Evolutionary conservation across 2,797 vertebrate genomes (phyloP), one percentile per base, ranked within the genome.

Genomic region (Sebastes hubbsi): DNA sequence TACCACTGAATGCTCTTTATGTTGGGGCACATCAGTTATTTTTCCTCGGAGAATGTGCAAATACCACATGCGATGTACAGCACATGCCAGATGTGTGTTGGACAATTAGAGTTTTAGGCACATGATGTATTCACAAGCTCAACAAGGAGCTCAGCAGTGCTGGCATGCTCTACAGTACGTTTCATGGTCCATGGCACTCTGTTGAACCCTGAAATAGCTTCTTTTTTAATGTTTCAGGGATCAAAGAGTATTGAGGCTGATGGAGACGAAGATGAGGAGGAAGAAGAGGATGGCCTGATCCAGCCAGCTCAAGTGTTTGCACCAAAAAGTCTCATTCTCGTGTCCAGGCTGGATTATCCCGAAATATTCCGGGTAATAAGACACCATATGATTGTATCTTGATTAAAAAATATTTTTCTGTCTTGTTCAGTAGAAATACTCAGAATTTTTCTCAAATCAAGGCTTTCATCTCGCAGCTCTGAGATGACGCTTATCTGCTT

Each of bases 241-340:
- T 93, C 97, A 80, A 99, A 98, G 93, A 94, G 88, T 55, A 95
- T 96, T 38, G 96, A 97, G 83, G 94, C 92, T 22, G 96, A 96
- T 78, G 96, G 94, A 79, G 97, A 97, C 91, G 97, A 96, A 72
- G 97, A 98, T 71, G 95, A 94, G 60, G 92, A 95, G 36, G 91
- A 83, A 24, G 95, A 95, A 75, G 97, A 97, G 46, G 95, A 97
- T 82, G 97, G 97, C 80, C 95, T 99, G 94, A 98, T 99, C 94
- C 97, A 97, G 16, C 99, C 99, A 78, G 98, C 98, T 82, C 96
- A 99, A 97, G 96, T 98, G 22, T 99, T 99, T 95, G 97, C 98
- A 92, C 99, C 99, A 84, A 99, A 99, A 95, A 99, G 99, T 94
- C 95, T 99, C 88, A 99, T 99, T 77, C 95, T 99, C 71, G 98